Percentiles rank a stretch among this genome's conserved stretches.
Evolutionary conservation across 2,113 vertebrate species (phyloP).

Genomic region (Mugil cephalus): DNA sequence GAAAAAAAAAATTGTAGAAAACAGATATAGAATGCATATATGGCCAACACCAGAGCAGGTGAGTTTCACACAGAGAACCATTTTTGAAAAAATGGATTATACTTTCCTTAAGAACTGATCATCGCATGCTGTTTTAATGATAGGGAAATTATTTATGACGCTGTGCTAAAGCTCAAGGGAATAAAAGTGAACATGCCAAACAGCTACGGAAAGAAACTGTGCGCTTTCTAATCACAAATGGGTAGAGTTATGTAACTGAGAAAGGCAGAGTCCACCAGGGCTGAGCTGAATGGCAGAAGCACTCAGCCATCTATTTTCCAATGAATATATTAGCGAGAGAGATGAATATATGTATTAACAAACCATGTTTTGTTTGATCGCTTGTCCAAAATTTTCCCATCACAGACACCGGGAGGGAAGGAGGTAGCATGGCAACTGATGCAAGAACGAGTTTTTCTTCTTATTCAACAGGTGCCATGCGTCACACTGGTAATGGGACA

Average conservation of each 20-base stretch:
- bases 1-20: neutral
- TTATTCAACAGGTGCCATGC: slow-evolving; percentile 16
- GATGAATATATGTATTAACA: slow-evolving; percentile 4
- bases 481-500: slow-evolving; percentile 27
- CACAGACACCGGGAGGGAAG: neutral
- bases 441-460: neutral
- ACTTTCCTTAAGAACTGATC: neutral
- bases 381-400: slow-evolving; percentile 17
- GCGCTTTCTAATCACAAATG: slow-evolving; percentile 41
- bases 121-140: slow-evolving; percentile 9
- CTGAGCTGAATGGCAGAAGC: slow-evolving; percentile 27
- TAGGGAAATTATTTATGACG: slow-evolving; percentile 28
- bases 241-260: slow-evolving; percentile 53
- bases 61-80: neutral
- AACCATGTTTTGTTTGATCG: slow-evolving; percentile 22
- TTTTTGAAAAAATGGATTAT: neutral
- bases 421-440: neutral
- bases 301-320: slow-evolving; percentile 25
- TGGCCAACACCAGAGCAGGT: neutral
- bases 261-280: slow-evolving; percentile 50
- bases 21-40: neutral
- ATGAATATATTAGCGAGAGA: slow-evolving; percentile 33
- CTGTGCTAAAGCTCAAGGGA: slow-evolving; percentile 33
- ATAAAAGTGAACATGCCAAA: neutral
- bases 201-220: neutral